Conservation (phyloP, 1,140 invertebrate genomes). For the Rhyacophila brunnea region DNA sequence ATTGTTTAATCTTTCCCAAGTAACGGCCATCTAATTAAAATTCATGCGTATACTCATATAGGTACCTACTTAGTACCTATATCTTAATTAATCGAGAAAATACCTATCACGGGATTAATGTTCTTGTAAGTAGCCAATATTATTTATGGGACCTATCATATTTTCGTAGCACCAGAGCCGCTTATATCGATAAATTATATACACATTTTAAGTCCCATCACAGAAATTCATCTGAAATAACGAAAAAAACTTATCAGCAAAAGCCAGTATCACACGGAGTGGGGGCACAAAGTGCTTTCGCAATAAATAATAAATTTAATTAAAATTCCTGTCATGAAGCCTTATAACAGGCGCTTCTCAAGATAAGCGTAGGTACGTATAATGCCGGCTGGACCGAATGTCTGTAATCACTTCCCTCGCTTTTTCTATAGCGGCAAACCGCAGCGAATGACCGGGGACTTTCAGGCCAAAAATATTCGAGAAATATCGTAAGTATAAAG, state of each 20-base stretch:
- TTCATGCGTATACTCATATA: too few relatives aligned
- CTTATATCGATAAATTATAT: too few relatives aligned
- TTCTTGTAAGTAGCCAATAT: too few relatives aligned
- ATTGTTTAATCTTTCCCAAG: too few relatives aligned
- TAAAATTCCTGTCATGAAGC: conserved; percentile 33
- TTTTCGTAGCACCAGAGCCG: too few relatives aligned
- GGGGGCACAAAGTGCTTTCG: conserved; percentile 28
- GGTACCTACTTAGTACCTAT: too few relatives aligned
- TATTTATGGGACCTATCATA: too few relatives aligned
- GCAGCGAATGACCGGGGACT: conserved; percentile 11
- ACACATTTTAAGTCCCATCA: neutral
- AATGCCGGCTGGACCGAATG: conserved; percentile 7
- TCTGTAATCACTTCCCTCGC: conserved; percentile 1
- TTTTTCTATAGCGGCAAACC: neutral
- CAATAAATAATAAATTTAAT: conserved; percentile 38
- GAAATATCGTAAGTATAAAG: conserved; percentile 32
- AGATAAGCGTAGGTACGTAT: conserved; percentile 26
- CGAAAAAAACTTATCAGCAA: conserved; percentile 16
- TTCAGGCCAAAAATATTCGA: conserved; percentile 26
- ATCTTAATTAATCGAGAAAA: too few relatives aligned
- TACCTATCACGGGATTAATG: too few relatives aligned
- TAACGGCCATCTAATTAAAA: too few relatives aligned
- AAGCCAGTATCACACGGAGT: conserved; percentile 9
- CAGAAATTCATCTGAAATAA: conserved; percentile 3
- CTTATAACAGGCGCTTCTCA: conserved; percentile 32